Conservation (phyloP, 2,888 invertebrate genomes). For the Aquatica leii region DNA sequence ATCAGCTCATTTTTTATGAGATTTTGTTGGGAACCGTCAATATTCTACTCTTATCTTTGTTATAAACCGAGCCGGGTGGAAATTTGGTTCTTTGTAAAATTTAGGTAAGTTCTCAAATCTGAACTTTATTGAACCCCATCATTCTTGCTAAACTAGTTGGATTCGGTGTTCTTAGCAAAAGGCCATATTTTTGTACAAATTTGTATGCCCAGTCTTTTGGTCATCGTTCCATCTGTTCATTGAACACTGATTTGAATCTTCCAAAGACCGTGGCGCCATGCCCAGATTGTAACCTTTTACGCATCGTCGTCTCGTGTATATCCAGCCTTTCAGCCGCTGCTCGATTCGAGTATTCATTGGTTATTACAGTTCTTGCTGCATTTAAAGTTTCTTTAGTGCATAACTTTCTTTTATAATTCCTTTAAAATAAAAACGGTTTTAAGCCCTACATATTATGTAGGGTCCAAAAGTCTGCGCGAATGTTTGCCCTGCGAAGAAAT, state of each 20-base stretch:
- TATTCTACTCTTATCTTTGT: too few species aligned
- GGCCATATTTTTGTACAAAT: constrained; percentile 6
- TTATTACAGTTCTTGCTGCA: too few species aligned
- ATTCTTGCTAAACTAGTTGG: neutral
- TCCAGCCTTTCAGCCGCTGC: neutral
- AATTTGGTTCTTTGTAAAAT: neutral
- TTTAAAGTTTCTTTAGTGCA: too few species aligned
- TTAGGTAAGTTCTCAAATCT: neutral
- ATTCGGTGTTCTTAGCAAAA: neutral
- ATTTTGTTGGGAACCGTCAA: neutral
- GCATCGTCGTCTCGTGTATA: constrained; percentile 29
- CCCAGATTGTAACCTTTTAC: constrained; percentile 34
- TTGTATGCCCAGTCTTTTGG: constrained; percentile 18
- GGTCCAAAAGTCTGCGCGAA: neutral
- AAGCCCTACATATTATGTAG: neutral
- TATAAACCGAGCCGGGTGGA: neutral
- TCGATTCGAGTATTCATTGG: too few species aligned
- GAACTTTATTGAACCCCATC: neutral
- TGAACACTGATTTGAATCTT: constrained; percentile 29
- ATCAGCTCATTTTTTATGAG: neutral
- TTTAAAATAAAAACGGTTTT: neutral
- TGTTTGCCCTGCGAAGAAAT: neutral
- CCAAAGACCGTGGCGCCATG: constrained; percentile 27
- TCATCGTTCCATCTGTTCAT: constrained; percentile 32
- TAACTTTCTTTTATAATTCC: neutral